phyloP scores from a whole-genome alignment of 2,888 invertebrate species.

The Abrostola triplasia region DNA sequence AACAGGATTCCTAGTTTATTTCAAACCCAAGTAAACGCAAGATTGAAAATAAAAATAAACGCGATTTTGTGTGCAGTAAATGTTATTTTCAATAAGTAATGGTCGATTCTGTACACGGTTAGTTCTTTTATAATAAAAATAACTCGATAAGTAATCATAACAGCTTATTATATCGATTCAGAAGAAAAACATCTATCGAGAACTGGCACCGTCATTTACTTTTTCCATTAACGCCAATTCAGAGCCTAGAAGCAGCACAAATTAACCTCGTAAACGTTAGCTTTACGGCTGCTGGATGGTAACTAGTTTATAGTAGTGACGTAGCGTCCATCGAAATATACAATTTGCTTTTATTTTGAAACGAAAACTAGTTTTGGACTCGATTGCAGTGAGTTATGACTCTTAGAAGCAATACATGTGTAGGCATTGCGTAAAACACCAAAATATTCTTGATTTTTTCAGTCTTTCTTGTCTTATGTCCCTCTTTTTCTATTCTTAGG shows the following conservation, averaged over 20 bases:
- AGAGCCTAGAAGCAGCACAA: constrained; percentile 20
- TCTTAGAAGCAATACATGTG: too few relatives aligned
- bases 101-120: neutral
- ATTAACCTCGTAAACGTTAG: constrained; percentile 35
- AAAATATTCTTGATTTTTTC: neutral
- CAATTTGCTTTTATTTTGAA: constrained; percentile 2
- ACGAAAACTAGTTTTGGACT: neutral
- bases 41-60: too few relatives aligned
- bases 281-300: constrained; percentile 29
- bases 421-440: neutral
- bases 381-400: too few relatives aligned
- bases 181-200: neutral
- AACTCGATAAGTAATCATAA: neutral
- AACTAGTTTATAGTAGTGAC: constrained; percentile 37
- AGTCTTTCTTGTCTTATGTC: neutral
- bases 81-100: constrained; percentile 1
- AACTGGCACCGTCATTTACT: constrained; percentile 9
- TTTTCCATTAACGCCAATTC: constrained; percentile 17
- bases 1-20: too few relatives aligned
- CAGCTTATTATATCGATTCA: neutral
- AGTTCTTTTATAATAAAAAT: neutral
- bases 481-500: neutral
- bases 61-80: neutral
- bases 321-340: constrained; percentile 19
- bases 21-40: too few relatives aligned